A percentile compares a stretch with the other conserved stretches of the same genome.
Conservation (phyloP, 2,797 vertebrate species). For the Chloroceryle inda region DNA sequence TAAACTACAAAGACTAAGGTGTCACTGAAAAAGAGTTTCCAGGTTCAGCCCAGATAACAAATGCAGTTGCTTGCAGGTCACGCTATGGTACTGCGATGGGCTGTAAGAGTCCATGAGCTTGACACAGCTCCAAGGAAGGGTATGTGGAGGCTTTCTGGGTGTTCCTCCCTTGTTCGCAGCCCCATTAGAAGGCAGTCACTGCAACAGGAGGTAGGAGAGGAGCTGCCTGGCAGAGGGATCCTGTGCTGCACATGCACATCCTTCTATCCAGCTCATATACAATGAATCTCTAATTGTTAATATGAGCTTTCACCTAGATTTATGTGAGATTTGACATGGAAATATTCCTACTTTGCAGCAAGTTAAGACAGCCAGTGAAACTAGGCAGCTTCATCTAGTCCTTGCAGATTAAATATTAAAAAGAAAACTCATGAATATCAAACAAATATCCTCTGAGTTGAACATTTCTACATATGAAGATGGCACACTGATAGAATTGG, state of each 20-base stretch:
- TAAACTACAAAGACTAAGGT: neutral
- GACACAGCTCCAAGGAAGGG: rapidly evolving
- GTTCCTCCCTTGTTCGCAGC: neutral
- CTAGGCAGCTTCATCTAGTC: neutral
- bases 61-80: neutral
- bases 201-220: neutral
- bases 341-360: neutral
- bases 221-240: neutral
- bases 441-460: neutral
- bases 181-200: neutral
- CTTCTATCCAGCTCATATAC: neutral
- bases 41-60: neutral
- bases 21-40: neutral
- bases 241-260: neutral
- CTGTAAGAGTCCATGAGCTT: rapidly evolving
- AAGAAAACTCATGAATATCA: neutral
- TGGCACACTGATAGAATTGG: neutral
- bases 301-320: neutral
- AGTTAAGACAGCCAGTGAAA: neutral
- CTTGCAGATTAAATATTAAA: neutral
- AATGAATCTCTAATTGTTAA: neutral
- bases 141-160: rapidly evolving
- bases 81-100: rapidly evolving
- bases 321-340: neutral
- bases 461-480: neutral